Conservation (phyloP, 2,888 invertebrate genomes). For the Zygogramma bicolorata region DNA sequence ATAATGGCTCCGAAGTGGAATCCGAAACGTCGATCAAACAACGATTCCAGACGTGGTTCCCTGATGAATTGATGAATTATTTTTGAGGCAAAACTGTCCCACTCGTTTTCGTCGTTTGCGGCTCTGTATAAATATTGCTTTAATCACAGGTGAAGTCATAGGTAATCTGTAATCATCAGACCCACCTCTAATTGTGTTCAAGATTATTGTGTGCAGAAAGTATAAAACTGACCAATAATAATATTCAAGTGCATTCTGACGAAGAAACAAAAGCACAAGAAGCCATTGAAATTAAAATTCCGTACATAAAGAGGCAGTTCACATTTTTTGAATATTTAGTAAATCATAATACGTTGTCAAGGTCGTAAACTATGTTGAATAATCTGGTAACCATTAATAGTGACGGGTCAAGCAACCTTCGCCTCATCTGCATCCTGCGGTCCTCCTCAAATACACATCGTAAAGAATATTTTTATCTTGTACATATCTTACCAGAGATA, state of each 20-base stretch:
- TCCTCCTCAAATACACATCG: slow-evolving; percentile 27
- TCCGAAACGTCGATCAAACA: too few species aligned
- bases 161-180: too few species aligned
- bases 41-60: too few species aligned
- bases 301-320: slow-evolving; percentile 57
- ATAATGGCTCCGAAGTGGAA: too few species aligned
- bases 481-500: not conserved
- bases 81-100: too few species aligned
- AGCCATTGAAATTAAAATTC: slow-evolving; percentile 62
- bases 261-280: slow-evolving; percentile 39
- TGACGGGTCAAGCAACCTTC: slow-evolving; percentile 55
- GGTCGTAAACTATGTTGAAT: slow-evolving; percentile 64
- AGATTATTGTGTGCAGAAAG: not conserved
- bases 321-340: slow-evolving; percentile 64
- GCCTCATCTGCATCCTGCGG: slow-evolving; percentile 32
- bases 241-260: slow-evolving; percentile 51
- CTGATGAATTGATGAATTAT: too few species aligned
- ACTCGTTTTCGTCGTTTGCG: too few species aligned
- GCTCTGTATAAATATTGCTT: too few species aligned
- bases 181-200: too few species aligned
- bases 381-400: slow-evolving; percentile 61
- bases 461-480: slow-evolving; percentile 19
- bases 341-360: slow-evolving; percentile 66
- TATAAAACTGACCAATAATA: slow-evolving; percentile 49
- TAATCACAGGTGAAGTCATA: too few species aligned